Percentiles rank a stretch among this genome's conserved stretches.
phyloP scores from a whole-genome alignment of 2,797 vertebrate genomes.

The Melanotaenia trifasciata region DNA sequence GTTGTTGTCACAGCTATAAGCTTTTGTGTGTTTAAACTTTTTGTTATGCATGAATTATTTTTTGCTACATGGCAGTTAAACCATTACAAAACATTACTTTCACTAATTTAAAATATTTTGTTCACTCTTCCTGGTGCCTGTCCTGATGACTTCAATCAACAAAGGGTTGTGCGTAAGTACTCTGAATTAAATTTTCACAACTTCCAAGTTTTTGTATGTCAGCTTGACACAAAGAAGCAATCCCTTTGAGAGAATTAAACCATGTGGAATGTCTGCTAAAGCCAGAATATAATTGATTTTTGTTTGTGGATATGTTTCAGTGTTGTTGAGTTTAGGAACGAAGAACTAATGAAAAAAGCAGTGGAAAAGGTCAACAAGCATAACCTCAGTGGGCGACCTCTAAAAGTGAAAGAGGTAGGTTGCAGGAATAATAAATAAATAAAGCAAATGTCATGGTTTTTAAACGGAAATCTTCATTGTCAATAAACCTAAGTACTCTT shows the following conservation, averaged over 20 bases:
- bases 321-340: constrained; percentile 98
- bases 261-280: not conserved
- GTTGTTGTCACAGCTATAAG: constrained; percentile 59
- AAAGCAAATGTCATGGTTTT: not conserved
- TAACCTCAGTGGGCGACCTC: constrained; percentile 93
- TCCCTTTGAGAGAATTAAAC: not conserved
- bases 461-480: not conserved
- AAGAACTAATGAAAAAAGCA: constrained; percentile 98
- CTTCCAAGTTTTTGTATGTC: not conserved
- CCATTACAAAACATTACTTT: constrained; percentile 25
- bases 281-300: not conserved
- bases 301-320: constrained; percentile 69
- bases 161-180: constrained; percentile 98
- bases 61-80: constrained; percentile 30
- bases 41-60: constrained; percentile 67
- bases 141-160: constrained; percentile 70
- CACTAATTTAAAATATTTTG: constrained; percentile 76
- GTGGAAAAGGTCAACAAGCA: constrained; percentile 98
- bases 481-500: not conserved
- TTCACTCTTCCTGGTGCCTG: constrained; percentile 47
- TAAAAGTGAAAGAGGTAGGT: constrained; percentile 96
- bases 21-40: constrained; percentile 52
- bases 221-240: not conserved
- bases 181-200: not conserved
- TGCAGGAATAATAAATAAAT: not conserved